Evolutionary conservation across 1,140 invertebrate genomes (phyloP), one percentile per base, ranked within the genome.

Genomic region (Drosophila guanche): DNA sequence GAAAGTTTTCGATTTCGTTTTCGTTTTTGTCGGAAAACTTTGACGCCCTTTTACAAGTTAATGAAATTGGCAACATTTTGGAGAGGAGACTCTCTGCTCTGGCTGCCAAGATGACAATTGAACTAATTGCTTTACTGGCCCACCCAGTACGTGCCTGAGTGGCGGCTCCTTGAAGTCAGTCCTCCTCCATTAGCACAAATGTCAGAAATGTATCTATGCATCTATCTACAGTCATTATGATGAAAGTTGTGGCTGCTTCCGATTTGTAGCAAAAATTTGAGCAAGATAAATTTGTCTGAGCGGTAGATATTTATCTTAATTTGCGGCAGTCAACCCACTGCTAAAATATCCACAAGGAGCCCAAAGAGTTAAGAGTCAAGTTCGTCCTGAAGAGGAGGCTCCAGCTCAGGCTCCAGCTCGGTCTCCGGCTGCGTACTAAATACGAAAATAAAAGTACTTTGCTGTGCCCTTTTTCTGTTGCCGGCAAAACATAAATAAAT

Each of bases 231-330:
- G 55, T 56, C 68, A 81, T 81, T 71, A 83, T 76, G 66, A 79
- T 67, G 67, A 74, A 84, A 84, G 69, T 84, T 72, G 29, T 27
- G 23, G 22, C 23, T 46, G 58, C 75, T 78, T 62, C 45, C 47
- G 73, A 81, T 67, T 88, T 85, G 75, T 46, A 33, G 8, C 27
- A 25, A 52, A 56, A 63, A 45, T 56, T 54, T 46, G 25, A 53
- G 29, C n/a, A n/a, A 78, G 77, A 86, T 88, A 88, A 78, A 88
- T 86, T 74, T 53, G 65, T 62, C 67, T 68, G 71, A 57, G 73
- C 59, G 50, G 51, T 12, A 51, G 83, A 83, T 83, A 86, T 86
- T 86, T 88, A 86, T 86, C 83, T 86, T 79, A 83, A 86, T 86
- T 86, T 86, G 56, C 10, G 47, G 46, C 65, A 63, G 55, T 50